A percentile compares a stretch with the other conserved stretches of the same genome.
Evolutionary conservation across 2,113 vertebrate genomes (phyloP).

Genomic region (Rhinolophus ferrumequinum): DNA sequence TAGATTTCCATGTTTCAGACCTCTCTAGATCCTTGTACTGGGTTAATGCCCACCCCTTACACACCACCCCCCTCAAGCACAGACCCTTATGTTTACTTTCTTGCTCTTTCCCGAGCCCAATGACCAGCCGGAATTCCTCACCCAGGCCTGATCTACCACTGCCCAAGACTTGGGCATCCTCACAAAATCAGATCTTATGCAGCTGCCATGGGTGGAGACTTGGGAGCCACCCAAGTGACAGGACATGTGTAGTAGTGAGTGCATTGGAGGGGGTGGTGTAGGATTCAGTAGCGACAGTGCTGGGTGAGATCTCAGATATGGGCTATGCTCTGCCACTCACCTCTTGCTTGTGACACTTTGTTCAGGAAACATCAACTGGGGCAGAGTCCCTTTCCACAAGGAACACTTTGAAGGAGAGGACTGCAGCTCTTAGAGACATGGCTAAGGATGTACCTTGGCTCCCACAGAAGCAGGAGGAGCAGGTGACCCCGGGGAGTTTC

Average conservation of each 20-base stretch:
- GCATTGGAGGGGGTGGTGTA: neutral
- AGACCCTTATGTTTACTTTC: neutral
- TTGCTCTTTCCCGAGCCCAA: neutral
- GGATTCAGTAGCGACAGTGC: neutral
- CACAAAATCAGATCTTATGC: neutral
- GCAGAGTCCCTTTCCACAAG: neutral
- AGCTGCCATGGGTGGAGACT: neutral
- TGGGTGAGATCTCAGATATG: neutral
- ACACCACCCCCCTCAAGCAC: neutral
- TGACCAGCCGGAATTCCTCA: neutral
- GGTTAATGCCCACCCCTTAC: neutral
- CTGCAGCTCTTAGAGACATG: neutral
- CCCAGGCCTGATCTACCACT: no score
- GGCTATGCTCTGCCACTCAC: neutral
- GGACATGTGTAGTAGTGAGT: neutral
- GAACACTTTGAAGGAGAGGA: neutral
- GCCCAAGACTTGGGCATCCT: neutral
- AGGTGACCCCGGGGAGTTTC: neutral
- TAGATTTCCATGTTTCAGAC: neutral
- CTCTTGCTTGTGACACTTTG: neutral
- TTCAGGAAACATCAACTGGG: neutral
- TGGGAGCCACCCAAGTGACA: neutral
- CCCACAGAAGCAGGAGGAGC: neutral
- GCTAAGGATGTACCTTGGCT: neutral
- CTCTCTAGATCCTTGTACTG: neutral